Percentiles rank a stretch among this genome's conserved stretches.
phyloP scores from a whole-genome alignment of 2,797 vertebrate genomes.

The Hoplostethus atlanticus region DNA sequence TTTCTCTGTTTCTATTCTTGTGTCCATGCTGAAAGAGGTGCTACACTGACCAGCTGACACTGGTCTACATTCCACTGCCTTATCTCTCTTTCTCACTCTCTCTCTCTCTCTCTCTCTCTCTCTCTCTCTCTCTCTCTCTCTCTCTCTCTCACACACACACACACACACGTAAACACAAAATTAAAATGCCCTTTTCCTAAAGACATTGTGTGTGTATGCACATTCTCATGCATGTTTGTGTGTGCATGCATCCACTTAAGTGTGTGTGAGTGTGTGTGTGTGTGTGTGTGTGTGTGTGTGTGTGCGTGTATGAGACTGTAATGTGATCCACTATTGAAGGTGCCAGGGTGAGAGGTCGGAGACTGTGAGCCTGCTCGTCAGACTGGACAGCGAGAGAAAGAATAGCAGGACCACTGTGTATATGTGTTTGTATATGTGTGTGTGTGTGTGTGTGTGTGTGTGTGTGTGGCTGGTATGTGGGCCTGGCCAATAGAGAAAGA shows the following conservation, averaged over 20 bases:
- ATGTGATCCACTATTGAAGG: constrained; percentile 39
- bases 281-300: constrained; percentile 6
- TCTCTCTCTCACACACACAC: constrained; percentile 7
- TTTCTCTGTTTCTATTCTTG: constrained; percentile 35
- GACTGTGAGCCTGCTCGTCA: constrained; percentile 34
- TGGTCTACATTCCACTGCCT: constrained; percentile 21
- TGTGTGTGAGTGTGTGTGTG: constrained; percentile 24
- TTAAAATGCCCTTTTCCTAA: neutral
- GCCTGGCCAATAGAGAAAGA: constrained; percentile 67
- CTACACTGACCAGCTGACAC: constrained; percentile 55
- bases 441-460: constrained; percentile 39
- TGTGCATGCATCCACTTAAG: neutral
- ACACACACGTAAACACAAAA: constrained; percentile 50
- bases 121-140: constrained; percentile 14
- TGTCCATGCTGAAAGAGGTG: constrained; percentile 41
- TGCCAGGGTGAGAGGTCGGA: constrained; percentile 36
- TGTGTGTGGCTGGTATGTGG: constrained; percentile 67
- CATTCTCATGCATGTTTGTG: neutral
- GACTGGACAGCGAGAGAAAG: constrained; percentile 50
- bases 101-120: constrained; percentile 15
- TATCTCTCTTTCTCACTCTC: constrained; percentile 18
- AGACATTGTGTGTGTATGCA: neutral
- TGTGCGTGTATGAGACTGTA: constrained; percentile 24
- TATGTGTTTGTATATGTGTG: constrained; percentile 44
- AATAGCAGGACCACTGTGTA: constrained; percentile 50